Evolutionary conservation across 2,113 vertebrate genomes (phyloP).

Genomic region (Genyomyrus donnyi): DNA sequence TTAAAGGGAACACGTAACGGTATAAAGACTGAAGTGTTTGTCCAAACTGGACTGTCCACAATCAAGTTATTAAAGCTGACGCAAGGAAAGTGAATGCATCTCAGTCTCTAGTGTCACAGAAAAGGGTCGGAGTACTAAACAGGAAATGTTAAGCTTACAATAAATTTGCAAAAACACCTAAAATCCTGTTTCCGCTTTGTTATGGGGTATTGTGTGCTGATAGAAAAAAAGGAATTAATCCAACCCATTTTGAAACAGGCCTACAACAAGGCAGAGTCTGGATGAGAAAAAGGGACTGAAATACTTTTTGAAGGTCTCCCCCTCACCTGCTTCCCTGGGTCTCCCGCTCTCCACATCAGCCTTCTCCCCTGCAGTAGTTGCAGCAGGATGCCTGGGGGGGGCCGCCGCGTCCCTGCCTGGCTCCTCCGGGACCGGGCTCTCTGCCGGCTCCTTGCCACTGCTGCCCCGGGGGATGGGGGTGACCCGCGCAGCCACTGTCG

Average conservation of each 20-base stretch:
- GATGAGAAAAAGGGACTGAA: no score
- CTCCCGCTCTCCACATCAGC: slow-evolving; percentile 56
- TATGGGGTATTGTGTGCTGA: not conserved
- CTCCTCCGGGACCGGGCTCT: slow-evolving; percentile 72
- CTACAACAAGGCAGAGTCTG: not conserved
- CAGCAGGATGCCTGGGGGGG: slow-evolving; percentile 64
- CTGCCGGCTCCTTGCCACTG: slow-evolving; percentile 76
- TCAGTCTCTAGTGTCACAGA: not conserved
- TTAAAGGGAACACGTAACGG: not conserved
- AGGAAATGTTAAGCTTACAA: not conserved
- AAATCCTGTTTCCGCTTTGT: not conserved
- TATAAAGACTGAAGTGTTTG: not conserved
- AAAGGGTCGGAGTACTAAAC: not conserved
- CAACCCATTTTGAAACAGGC: not conserved
- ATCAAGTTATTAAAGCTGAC: not conserved
- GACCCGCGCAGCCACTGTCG: slow-evolving; percentile 51
- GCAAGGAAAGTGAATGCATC: not conserved
- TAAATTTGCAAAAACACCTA: not conserved
- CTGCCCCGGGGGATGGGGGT: slow-evolving; percentile 64
- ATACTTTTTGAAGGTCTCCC: not conserved
- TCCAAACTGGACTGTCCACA: not conserved
- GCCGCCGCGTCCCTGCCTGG: slow-evolving; percentile 65
- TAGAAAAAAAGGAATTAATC: not conserved
- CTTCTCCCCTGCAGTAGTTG: slow-evolving; percentile 72
- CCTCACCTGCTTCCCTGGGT: slow-evolving; percentile 68